Evolutionary conservation across 2,888 invertebrate species (phyloP), one percentile per base, ranked within the genome.

Genomic region (Trichogramma dendrolimi): DNA sequence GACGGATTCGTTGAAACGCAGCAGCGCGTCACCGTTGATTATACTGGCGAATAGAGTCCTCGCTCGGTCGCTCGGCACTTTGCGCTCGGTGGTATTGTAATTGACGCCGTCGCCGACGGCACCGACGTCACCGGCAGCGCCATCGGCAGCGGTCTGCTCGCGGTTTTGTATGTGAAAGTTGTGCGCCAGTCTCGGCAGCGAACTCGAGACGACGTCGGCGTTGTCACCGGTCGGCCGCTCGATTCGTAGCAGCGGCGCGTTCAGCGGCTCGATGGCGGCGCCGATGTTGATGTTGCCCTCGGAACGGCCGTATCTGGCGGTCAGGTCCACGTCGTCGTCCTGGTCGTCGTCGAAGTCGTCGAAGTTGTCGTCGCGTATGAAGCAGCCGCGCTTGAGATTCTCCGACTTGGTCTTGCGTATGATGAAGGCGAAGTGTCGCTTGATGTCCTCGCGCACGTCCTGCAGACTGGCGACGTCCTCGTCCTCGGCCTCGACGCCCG

Each of bases 401-500:
- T 77, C 78, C 0, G 79, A 79, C 57, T 77, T 77, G 4, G 77
- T 76, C 56, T 78, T 72, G 0, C 77, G 69, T n/a, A 78, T 72
- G 4, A 77, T 66, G 7, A 69, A 70, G 0, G 69, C 70, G 6
- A 78, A 66, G 7, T 67, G 68, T 27, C 68, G 66, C 48, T 68
- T 71, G 48, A 77, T 72, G 5, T 73, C 71, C 4, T 66, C 67
- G 40, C 60, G 57, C 3, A 47, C 27, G 51, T 55, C 14, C 47
- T 61, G 43, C 62, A 63, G 56, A 59, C 52, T 38, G n/a, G 46
- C 39, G 11, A 56, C 5, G 49, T 44, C n/a, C 14, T 69, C 61
- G 44, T 65, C 38, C 57, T 64, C 39, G 59, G 52, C 43, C 43
- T 62, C 51, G 42, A 60, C 7, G 51, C 64, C 11, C 6, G 46